phyloP scores from a whole-genome alignment of 2,888 invertebrate genomes.

The Seira sanloemensis region DNA sequence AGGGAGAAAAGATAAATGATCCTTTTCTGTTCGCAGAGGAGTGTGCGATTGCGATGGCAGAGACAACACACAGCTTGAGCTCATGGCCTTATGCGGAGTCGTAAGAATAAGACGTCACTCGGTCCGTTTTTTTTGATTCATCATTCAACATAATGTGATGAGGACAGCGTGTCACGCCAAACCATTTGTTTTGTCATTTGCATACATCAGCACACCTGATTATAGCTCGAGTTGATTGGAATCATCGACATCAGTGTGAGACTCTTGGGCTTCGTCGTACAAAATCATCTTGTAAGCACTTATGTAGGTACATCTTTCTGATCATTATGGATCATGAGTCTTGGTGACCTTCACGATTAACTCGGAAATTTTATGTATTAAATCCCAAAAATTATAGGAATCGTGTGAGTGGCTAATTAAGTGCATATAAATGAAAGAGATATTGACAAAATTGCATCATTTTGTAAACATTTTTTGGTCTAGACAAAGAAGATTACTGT shows the following conservation, averaged over 20 bases:
- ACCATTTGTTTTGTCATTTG: not conserved
- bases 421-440: too few species aligned
- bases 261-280: not conserved
- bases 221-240: not conserved
- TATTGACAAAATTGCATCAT: too few species aligned
- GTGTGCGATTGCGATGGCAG: not conserved
- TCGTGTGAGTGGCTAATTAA: too few species aligned
- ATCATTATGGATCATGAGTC: too few species aligned
- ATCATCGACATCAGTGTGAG: not conserved
- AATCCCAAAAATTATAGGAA: too few species aligned
- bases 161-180: not conserved
- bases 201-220: not conserved
- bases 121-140: too few species aligned
- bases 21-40: not conserved
- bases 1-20: constrained; percentile 17
- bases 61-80: constrained; percentile 13
- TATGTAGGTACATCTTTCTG: too few species aligned
- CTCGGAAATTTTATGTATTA: too few species aligned
- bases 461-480: too few species aligned
- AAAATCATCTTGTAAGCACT: not conserved
- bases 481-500: too few species aligned
- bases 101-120: constrained; percentile 1
- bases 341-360: too few species aligned
- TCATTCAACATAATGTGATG: too few species aligned
- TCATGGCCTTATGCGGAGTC: constrained; percentile 1